Conservation (phyloP, 2,888 invertebrate species). For the Lasioglossum pauxillum region DNA sequence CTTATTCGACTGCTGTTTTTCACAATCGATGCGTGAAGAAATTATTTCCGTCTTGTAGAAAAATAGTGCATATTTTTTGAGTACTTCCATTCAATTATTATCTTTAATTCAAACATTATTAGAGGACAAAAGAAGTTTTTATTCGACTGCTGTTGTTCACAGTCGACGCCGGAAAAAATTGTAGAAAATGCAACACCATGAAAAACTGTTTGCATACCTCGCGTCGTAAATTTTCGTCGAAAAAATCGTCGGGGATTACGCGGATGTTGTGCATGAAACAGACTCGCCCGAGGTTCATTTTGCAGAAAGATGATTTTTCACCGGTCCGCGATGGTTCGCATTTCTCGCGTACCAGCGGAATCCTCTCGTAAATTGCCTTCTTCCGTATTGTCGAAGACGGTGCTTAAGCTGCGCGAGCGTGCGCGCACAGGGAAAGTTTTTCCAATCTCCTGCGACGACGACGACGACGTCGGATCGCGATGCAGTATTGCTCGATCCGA, state of each 20-base stretch:
- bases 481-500: constrained; percentile 36
- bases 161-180: no score
- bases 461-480: constrained; percentile 17
- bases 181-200: not conserved
- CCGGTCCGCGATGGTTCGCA: constrained; percentile 21
- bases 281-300: constrained; percentile 44
- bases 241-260: not conserved
- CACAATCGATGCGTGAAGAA: no score
- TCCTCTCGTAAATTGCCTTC: constrained; percentile 65
- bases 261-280: not conserved
- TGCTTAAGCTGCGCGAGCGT: constrained; percentile 37
- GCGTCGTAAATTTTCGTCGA: not conserved
- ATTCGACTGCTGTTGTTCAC: no score
- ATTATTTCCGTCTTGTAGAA: no score
- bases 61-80: no score
- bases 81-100: no score
- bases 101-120: no score
- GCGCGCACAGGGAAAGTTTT: constrained; percentile 60
- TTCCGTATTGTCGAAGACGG: constrained; percentile 67
- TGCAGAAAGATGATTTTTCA: constrained; percentile 35
- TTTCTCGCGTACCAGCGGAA: constrained; percentile 49
- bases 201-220: not conserved
- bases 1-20: no score
- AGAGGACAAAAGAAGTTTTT: no score
- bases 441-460: constrained; percentile 53